Percentiles rank a stretch among this genome's conserved stretches.
These are phyloP conservation scores for Grammatotria lemairii DNA, from an alignment of 2,113 vertebrate species.

Conservation along the genomic window DNA sequence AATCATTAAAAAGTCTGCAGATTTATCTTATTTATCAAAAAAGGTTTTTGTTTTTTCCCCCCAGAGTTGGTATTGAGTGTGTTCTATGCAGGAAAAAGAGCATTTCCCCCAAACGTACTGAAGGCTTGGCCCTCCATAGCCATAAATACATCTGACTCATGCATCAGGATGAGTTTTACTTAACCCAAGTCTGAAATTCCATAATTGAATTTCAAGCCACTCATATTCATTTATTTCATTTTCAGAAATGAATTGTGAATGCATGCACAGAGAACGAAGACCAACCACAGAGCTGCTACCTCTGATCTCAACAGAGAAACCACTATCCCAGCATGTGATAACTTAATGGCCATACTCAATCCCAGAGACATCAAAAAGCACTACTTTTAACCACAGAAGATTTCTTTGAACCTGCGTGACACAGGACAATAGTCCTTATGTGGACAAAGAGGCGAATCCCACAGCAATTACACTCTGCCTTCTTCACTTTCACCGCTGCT, in stretches of 20 bases:
- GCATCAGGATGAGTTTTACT: neutral
- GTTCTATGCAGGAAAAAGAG: neutral
- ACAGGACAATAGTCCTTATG: neutral
- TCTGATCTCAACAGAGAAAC: constrained; percentile 29
- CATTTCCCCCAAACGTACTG: neutral
- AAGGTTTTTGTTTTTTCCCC: neutral
- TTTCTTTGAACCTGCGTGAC: neutral
- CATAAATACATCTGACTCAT: neutral
- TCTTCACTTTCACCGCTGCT: neutral
- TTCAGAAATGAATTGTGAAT: neutral
- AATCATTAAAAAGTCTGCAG: neutral
- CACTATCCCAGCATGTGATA: constrained; percentile 20
- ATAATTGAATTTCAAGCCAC: neutral
- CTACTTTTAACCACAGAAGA: constrained; percentile 20
- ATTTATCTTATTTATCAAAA: neutral
- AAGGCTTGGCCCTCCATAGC: neutral
- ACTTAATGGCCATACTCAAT: constrained; percentile 23
- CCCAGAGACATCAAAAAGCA: constrained; percentile 3
- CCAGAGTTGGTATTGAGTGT: neutral
- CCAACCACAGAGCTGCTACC: neutral
- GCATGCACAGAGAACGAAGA: neutral
- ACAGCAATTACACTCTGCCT: constrained; percentile 3
- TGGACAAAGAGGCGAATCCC: neutral
- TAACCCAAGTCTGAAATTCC: neutral
- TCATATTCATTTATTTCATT: neutral